Conservation (phyloP, 2,888 invertebrate genomes). For the Dilophus febrilis region DNA sequence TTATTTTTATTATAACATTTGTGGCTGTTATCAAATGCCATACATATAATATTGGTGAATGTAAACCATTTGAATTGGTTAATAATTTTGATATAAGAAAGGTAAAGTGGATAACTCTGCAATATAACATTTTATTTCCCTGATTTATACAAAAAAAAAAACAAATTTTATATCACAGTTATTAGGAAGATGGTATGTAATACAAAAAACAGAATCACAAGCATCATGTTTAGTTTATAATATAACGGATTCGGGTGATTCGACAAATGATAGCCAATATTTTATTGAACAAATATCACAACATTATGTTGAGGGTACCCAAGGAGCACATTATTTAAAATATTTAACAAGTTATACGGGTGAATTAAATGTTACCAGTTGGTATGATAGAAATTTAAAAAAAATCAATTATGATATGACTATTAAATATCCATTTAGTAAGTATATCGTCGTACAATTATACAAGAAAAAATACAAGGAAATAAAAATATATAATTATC, state of each 20-base stretch:
- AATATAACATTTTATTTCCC: no score
- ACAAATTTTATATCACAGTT: slow-evolving; percentile 41
- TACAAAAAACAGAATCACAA: slow-evolving; percentile 65
- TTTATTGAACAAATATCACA: slow-evolving; percentile 52
- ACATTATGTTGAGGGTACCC: slow-evolving; percentile 45
- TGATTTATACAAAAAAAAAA: no score
- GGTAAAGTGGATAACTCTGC: slow-evolving; percentile 28
- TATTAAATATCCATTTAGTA: slow-evolving; percentile 61
- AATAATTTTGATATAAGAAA: slow-evolving; percentile 52
- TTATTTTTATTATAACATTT: no score
- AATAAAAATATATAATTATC: no score
- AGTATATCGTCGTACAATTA: no score
- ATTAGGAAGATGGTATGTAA: slow-evolving; percentile 60
- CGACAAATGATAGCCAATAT: slow-evolving; percentile 47
- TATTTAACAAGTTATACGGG: slow-evolving; percentile 38
- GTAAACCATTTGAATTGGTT: slow-evolving; percentile 55
- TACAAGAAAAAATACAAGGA: no score
- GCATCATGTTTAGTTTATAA: slow-evolving; percentile 64
- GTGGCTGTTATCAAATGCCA: slow-evolving; percentile 24
- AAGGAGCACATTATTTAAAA: slow-evolving; percentile 23
- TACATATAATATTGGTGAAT: slow-evolving; percentile 52
- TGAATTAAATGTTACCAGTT: slow-evolving; percentile 28
- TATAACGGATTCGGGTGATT: slow-evolving; percentile 49
- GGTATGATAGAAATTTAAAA: no score
- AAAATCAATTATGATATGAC: slow-evolving; percentile 47